phyloP scores from a whole-genome alignment of 2,797 vertebrate genomes.

The Enteromius treurensis region DNA sequence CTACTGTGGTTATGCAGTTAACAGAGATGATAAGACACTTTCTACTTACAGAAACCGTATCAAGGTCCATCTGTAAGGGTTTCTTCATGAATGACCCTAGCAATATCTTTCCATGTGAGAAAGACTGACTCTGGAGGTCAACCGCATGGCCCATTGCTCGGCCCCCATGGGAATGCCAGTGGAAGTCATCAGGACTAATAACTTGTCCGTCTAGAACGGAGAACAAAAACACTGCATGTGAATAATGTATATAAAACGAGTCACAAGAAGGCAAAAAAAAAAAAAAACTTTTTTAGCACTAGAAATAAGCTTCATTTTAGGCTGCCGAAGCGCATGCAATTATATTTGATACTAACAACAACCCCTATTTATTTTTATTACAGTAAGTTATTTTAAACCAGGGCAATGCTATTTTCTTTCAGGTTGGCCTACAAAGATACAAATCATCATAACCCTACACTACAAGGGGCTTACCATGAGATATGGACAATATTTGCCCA shows the following conservation, averaged over 20 bases:
- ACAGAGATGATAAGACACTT: neutral
- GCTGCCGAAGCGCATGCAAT: neutral
- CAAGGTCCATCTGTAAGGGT: slow-evolving; percentile 78
- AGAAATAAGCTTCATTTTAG: neutral
- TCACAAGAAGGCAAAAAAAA: rapidly evolving
- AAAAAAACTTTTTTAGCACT: neutral
- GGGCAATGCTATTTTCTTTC: neutral
- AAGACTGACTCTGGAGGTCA: slow-evolving; percentile 65
- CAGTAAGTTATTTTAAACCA: neutral
- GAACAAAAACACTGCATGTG: neutral
- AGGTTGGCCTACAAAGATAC: neutral
- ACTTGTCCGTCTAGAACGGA: slow-evolving; percentile 34
- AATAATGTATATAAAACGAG: neutral
- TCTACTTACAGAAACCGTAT: slow-evolving; percentile 72
- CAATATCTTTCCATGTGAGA: slow-evolving; percentile 76
- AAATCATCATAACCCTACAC: neutral
- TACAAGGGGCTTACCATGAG: neutral
- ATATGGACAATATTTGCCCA: neutral
- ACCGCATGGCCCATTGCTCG: slow-evolving; percentile 70
- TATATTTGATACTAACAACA: neutral
- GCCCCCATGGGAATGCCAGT: slow-evolving; percentile 75
- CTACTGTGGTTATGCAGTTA: neutral
- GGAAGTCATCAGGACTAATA: slow-evolving; percentile 73
- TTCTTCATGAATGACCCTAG: slow-evolving; percentile 80
- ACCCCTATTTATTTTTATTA: too few relatives aligned